Evolutionary conservation across 2,888 invertebrate genomes (phyloP).

Genomic region (Parasteatoda lunata): DNA sequence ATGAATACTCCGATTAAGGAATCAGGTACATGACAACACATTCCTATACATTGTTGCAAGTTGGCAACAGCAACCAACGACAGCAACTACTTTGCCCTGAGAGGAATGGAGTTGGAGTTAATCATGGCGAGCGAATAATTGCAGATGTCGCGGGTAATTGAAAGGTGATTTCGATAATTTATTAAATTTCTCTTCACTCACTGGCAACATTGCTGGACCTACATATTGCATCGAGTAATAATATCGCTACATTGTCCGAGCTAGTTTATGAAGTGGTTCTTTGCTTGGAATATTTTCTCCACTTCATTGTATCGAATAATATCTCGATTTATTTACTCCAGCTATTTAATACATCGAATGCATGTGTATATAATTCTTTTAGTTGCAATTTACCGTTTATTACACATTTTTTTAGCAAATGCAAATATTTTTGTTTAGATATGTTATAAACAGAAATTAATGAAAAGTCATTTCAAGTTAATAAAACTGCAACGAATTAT

Average conservation of each 20-base stretch:
- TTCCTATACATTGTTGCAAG: constrained; percentile 34
- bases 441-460: too few relatives aligned
- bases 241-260: neutral
- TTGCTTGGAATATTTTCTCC: neutral
- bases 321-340: neutral
- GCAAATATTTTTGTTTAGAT: too few relatives aligned
- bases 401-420: too few relatives aligned
- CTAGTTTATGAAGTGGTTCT: neutral
- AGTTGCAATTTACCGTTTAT: too few relatives aligned
- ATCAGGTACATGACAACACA: constrained; percentile 60
- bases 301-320: neutral
- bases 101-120: constrained; percentile 3
- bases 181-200: constrained; percentile 29
- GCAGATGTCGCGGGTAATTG: constrained; percentile 30
- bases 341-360: too few relatives aligned
- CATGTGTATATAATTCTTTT: too few relatives aligned
- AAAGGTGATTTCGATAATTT: constrained; percentile 33
- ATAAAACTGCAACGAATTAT: too few relatives aligned
- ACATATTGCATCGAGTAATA: neutral
- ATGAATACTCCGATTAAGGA: constrained; percentile 58
- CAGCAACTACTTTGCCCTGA: constrained; percentile 15
- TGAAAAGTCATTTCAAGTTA: too few relatives aligned
- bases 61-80: constrained; percentile 40
- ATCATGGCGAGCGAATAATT: constrained; percentile 46
- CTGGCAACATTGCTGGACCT: constrained; percentile 17